Percentiles rank a stretch among this genome's conserved stretches.
Conservation (phyloP, 2,797 vertebrate genomes). For the Hybognathus amarus region DNA sequence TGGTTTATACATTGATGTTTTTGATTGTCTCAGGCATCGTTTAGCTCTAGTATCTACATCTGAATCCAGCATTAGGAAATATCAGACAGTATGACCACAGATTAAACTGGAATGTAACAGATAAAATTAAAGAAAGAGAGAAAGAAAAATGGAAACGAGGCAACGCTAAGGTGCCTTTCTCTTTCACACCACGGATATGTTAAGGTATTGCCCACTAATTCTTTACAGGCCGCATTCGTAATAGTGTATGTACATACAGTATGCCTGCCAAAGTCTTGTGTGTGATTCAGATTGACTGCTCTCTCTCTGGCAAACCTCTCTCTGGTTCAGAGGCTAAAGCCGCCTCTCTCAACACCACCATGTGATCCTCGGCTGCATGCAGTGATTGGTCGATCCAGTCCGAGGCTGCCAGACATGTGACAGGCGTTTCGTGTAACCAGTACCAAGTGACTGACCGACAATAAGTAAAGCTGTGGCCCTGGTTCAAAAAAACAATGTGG, state of each 20-base stretch:
- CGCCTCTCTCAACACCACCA: conserved; percentile 89
- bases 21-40: not conserved
- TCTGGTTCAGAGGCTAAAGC: conserved; percentile 90
- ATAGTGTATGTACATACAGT: conserved; percentile 27
- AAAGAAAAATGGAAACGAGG: not conserved
- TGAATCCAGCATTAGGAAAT: not conserved
- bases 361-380: conserved; percentile 90
- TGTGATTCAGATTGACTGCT: conserved; percentile 85
- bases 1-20: conserved; percentile 1
- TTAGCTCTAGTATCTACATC: not conserved
- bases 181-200: not conserved
- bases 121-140: not conserved
- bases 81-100: not conserved
- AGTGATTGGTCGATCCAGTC: conserved; percentile 96
- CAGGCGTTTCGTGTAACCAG: conserved; percentile 95
- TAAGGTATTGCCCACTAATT: not conserved
- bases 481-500: conserved; percentile 30
- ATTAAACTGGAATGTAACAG: conserved; percentile 40
- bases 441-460: conserved; percentile 94
- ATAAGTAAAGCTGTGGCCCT: conserved; percentile 91
- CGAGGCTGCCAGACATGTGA: conserved; percentile 87
- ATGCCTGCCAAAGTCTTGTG: not conserved
- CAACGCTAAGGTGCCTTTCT: not conserved
- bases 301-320: conserved; percentile 79
- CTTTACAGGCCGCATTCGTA: not conserved